These are phyloP conservation scores for Drosophila dives DNA, from an alignment of 2,888 invertebrate species.

Conservation along the genomic window DNA sequence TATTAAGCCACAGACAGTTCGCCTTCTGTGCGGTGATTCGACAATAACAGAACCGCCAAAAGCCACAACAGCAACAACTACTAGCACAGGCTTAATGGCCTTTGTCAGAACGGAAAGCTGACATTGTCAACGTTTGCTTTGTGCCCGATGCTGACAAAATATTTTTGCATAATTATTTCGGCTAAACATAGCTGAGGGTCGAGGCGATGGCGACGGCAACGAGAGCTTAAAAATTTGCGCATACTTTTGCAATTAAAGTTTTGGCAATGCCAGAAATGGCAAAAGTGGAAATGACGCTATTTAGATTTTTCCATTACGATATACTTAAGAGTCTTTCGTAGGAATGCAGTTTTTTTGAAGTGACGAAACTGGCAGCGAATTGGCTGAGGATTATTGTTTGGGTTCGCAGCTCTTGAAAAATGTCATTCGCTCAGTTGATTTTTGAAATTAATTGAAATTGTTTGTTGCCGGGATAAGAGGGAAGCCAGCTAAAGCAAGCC, in stretches of 20 bases:
- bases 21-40: constrained; percentile 39
- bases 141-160: constrained; percentile 61
- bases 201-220: neutral
- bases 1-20: constrained; percentile 45
- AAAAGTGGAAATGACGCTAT: constrained; percentile 43
- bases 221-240: constrained; percentile 7
- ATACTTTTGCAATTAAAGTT: constrained; percentile 71
- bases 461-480: constrained; percentile 39
- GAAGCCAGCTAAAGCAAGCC: constrained; percentile 38
- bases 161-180: constrained; percentile 67
- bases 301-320: constrained; percentile 65
- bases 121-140: constrained; percentile 13
- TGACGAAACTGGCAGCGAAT: constrained; percentile 14
- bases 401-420: constrained; percentile 32
- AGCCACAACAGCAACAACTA: constrained; percentile 5
- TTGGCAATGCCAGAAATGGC: constrained; percentile 30
- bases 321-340: constrained; percentile 10
- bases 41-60: constrained; percentile 17
- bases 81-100: constrained; percentile 32
- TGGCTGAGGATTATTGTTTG: constrained; percentile 44
- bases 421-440: constrained; percentile 60
- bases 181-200: constrained; percentile 14
- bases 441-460: constrained; percentile 76
- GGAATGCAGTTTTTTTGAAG: constrained; percentile 51
- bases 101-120: constrained; percentile 23